A percentile compares a stretch with the other conserved stretches of the same genome.
Evolutionary conservation across 2,113 vertebrate genomes (phyloP).

Genomic region (Pithys albifrons): DNA sequence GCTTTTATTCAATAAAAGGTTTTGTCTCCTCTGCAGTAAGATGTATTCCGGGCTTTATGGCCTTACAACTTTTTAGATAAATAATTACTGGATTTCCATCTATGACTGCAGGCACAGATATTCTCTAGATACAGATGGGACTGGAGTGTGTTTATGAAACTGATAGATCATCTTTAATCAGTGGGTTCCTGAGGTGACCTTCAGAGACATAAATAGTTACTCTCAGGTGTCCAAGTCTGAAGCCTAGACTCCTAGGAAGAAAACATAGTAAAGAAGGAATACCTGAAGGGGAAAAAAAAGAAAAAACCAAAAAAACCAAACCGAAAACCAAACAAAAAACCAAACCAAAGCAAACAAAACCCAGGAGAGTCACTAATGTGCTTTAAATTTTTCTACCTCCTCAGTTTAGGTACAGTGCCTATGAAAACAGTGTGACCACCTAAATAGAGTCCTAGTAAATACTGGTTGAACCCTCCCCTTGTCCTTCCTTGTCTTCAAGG

Average conservation of each 20-base stretch:
- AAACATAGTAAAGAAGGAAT: not conserved
- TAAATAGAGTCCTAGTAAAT: not conserved
- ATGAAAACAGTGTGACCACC: not conserved
- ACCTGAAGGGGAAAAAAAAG: not conserved
- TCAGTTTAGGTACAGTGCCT: not conserved
- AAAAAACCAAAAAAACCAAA: not conserved
- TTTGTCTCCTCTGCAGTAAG: slow-evolving; percentile 10
- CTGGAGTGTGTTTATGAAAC: slow-evolving; percentile 23
- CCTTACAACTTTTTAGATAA: slow-evolving; percentile 32
- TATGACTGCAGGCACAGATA: not conserved
- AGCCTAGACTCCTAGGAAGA: not conserved
- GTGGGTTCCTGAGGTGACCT: slow-evolving; percentile 1
- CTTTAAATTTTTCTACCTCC: not conserved
- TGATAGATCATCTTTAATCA: slow-evolving; percentile 42
- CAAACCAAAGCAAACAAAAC: no score
- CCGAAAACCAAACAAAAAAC: no score
- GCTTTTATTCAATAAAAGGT: slow-evolving; percentile 30
- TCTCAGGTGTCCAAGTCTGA: not conserved
- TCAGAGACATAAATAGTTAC: slow-evolving; percentile 4
- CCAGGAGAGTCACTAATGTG: not conserved
- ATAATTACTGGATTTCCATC: slow-evolving; percentile 42
- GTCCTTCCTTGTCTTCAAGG: not conserved
- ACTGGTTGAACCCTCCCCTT: not conserved
- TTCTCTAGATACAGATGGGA: not conserved
- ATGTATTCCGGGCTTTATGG: slow-evolving; percentile 15